Conservation (phyloP, 2,888 invertebrate genomes). For the Sisyra nigra region DNA sequence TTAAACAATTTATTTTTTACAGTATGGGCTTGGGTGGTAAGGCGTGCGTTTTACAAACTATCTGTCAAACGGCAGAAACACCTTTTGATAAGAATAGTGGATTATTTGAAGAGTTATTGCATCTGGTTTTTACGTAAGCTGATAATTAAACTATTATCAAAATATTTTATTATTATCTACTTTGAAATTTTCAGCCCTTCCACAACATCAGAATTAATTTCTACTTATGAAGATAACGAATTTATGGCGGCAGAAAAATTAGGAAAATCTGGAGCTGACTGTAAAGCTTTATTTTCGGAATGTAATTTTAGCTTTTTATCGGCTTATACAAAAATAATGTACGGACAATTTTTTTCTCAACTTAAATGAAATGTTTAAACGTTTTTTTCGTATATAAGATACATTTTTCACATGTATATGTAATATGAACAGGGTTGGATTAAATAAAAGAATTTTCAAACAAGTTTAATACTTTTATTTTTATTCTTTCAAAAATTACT, state of each 20-base stretch:
- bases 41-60: conserved; percentile 53
- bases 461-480: too few relatives aligned
- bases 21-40: conserved; percentile 46
- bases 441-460: too few relatives aligned
- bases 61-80: conserved; percentile 57
- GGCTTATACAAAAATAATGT: too few relatives aligned
- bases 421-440: too few relatives aligned
- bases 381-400: too few relatives aligned
- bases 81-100: conserved; percentile 50
- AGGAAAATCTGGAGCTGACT: conserved; percentile 36
- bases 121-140: conserved; percentile 54
- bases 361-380: too few relatives aligned
- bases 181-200: conserved; percentile 41
- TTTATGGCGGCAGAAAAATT: conserved; percentile 56
- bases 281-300: conserved; percentile 44
- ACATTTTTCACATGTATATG: too few relatives aligned
- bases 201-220: conserved; percentile 43
- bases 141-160: neutral
- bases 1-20: too few relatives aligned
- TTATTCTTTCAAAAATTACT: neutral
- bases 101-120: conserved; percentile 53
- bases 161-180: neutral
- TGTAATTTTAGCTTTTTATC: conserved; percentile 37
- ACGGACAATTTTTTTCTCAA: too few relatives aligned
- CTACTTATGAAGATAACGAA: conserved; percentile 50